Conservation (phyloP, 2,888 invertebrate genomes). For the Drosophila greeni region DNA sequence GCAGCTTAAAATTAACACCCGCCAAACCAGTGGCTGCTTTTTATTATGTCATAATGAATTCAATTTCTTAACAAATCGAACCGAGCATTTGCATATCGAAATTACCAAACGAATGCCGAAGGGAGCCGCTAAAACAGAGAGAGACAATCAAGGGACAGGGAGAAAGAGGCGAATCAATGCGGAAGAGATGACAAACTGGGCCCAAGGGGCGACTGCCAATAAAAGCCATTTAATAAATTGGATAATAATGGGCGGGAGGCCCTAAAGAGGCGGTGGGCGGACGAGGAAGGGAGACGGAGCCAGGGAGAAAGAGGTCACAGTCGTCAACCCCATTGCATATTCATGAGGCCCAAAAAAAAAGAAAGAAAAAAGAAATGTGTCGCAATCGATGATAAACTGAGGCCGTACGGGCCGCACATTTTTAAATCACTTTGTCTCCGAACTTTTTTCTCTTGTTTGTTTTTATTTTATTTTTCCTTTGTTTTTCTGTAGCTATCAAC, state of each 20-base stretch:
- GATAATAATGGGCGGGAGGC: constrained; percentile 47
- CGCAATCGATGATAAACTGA: constrained; percentile 33
- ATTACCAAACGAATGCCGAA: constrained; percentile 39
- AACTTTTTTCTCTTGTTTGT: constrained; percentile 2
- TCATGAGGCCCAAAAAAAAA: constrained; percentile 47
- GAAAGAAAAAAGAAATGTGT: constrained; percentile 15
- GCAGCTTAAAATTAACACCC: constrained; percentile 21
- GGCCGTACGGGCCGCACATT: constrained; percentile 10
- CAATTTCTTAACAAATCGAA: constrained; percentile 60
- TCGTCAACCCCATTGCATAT: constrained; percentile 61
- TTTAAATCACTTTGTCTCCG: constrained; percentile 19
- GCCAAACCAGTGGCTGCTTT: constrained; percentile 22
- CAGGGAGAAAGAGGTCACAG: constrained; percentile 26
- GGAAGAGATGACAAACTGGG: constrained; percentile 37
- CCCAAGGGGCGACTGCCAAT: constrained; percentile 40
- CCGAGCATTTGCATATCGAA: constrained; percentile 52
- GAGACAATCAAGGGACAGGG: background rate
- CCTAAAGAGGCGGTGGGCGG: constrained; percentile 13
- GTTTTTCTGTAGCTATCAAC: constrained; percentile 16
- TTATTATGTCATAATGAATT: constrained; percentile 62
- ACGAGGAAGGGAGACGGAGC: background rate
- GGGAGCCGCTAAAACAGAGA: constrained; percentile 6
- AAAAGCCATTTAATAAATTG: constrained; percentile 58
- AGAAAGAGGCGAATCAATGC: constrained; percentile 27
- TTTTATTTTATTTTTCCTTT: constrained; percentile 8